Base-by-base conservation (phyloP, 2,113 vertebrate species). In the Tupaia chinensis region DNA sequence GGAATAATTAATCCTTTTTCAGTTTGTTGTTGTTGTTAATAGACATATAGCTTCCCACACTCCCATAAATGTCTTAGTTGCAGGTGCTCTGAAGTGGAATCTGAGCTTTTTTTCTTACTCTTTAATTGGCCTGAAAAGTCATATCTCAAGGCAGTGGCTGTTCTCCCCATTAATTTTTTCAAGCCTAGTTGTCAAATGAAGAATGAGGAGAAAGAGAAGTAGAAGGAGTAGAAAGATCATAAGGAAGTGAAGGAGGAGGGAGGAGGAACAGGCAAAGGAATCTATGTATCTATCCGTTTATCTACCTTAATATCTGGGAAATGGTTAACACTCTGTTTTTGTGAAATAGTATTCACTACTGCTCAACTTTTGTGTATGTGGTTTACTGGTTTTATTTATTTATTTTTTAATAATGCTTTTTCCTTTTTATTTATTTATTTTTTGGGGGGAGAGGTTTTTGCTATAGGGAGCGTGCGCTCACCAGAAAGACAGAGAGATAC, bases 81-180 rank as follows among this genome's bases (percentile, higher is more conserved):
- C 56, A 76, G 4, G 14, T 89, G 32, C 17, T 91, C 12, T 83
- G 72, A 82, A 4, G 82, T 78, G 66, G 3, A 80, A 63, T 87
- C 14, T 74, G 61, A 74, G 17, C 13, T 25, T 17, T 87, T 88
- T 82, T 87, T 63, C 10, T 81, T 78, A 11, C 27, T 86, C 12
- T 27, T 95, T 79, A 70, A 85, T 84, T 81, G 15, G 77, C 25
- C n/a, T 86, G 7, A 9, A 85, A 89, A 20, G 8, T 79, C 44
- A 74, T 92, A 69, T 68, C 11, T 16, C 66, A 80, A 94, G 34
- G 56, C 72, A 9, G 20, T 87, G 22, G 17, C 11, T 76, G 10
- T 79, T 70, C 90, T 82, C 89, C 20, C 23, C 60, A 89, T 56
- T 82, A 84, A 91, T 93, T 89, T 15, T 73, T 84, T 85, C 60